phyloP scores from a whole-genome alignment of 2,113 vertebrate genomes.

The Dascyllus trimaculatus region DNA sequence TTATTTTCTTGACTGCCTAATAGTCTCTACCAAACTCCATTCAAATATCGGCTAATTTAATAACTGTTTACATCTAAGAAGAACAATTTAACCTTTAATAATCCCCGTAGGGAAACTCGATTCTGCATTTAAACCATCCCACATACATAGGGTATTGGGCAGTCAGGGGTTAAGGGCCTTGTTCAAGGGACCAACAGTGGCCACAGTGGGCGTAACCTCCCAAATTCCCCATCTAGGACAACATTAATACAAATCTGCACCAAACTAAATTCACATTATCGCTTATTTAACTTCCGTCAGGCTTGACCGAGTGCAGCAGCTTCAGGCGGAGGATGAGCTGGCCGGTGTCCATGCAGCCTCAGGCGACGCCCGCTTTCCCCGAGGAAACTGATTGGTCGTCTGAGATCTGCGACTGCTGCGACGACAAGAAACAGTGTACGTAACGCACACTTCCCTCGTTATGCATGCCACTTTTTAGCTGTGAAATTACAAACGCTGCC shows the following conservation, averaged over 20 bases:
- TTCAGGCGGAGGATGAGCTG: conserved; percentile 20
- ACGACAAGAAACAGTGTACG: conserved; percentile 33
- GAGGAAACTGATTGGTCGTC: conserved; percentile 13
- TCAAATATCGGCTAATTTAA: neutral
- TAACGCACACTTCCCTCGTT: neutral
- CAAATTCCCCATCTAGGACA: no score
- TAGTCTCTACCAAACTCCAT: neutral
- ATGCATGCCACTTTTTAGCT: neutral
- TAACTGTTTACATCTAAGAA: no score
- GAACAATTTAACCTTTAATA: no score
- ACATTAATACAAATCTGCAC: neutral
- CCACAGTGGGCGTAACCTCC: no score
- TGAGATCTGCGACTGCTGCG: conserved; percentile 53
- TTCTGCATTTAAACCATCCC: no score
- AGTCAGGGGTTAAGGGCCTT: no score
- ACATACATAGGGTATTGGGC: no score
- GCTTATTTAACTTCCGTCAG: neutral
- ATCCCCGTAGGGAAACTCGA: no score
- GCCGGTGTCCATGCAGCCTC: conserved; percentile 39
- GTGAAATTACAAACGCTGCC: neutral
- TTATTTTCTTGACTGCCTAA: neutral
- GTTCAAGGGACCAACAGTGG: no score
- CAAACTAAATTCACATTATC: neutral
- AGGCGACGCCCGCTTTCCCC: neutral
- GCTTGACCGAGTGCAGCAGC: neutral